phyloP scores from a whole-genome alignment of 2,113 vertebrate species.

The Chloroceryle aenea region DNA sequence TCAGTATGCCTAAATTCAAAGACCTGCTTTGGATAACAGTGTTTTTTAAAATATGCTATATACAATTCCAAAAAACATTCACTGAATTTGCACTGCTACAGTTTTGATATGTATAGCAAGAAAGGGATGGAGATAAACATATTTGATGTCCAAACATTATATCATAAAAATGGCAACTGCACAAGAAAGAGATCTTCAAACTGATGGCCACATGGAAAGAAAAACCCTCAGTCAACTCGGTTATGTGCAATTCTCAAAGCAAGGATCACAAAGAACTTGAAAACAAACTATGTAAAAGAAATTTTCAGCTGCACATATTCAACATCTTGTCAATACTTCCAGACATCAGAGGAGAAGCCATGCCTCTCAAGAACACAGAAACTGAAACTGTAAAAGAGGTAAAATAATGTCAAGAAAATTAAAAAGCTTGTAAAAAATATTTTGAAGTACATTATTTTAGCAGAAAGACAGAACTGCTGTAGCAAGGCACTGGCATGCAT shows the following conservation, averaged over 20 bases:
- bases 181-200: neutral
- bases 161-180: neutral
- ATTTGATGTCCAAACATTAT: neutral
- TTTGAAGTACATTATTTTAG: neutral
- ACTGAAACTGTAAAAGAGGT: neutral
- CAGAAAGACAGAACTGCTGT: neutral
- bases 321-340: neutral
- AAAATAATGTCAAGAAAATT: neutral
- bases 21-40: neutral
- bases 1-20: neutral
- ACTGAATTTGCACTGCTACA: neutral
- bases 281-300: neutral
- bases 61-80: neutral
- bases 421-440: neutral
- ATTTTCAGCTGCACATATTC: neutral
- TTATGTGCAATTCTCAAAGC: neutral
- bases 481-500: neutral
- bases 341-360: neutral
- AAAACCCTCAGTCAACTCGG: neutral
- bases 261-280: neutral
- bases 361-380: neutral
- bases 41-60: neutral
- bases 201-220: neutral
- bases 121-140: neutral
- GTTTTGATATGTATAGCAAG: neutral